A percentile compares a stretch with the other conserved stretches of the same genome.
These are phyloP conservation scores for Thripadectes ignobilis DNA, from an alignment of 2,797 vertebrate species.

Conservation along the genomic window DNA sequence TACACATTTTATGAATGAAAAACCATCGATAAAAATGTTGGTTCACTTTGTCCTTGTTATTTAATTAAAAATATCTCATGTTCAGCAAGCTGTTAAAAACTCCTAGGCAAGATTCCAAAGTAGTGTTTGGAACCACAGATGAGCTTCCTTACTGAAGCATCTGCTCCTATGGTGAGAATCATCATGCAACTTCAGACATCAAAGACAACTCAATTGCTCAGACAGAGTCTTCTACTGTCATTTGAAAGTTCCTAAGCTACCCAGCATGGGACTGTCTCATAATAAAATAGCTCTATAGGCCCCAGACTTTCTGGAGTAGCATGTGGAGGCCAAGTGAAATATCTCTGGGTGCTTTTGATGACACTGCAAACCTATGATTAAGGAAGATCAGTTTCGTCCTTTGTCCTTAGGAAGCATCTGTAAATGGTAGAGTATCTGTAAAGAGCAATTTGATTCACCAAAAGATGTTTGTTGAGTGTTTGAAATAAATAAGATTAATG, in stretches of 20 bases:
- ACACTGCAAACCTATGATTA: not conserved
- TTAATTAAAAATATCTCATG: not conserved
- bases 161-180: not conserved
- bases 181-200: not conserved
- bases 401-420: not conserved
- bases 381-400: not conserved
- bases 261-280: not conserved
- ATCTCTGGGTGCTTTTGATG: not conserved
- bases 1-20: not conserved
- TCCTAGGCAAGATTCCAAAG: not conserved
- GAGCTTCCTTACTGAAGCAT: not conserved
- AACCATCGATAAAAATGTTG: not conserved
- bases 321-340: not conserved
- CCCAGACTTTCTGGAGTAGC: not conserved
- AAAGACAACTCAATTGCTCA: not conserved
- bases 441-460: not conserved
- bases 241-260: not conserved
- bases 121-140: not conserved
- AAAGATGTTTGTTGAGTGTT: not conserved
- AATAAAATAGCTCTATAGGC: not conserved
- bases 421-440: not conserved
- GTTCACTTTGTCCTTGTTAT: not conserved
- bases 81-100: not conserved
- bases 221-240: not conserved
- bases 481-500: not conserved